Percentiles rank a stretch among this genome's conserved stretches.
phyloP scores from a whole-genome alignment of 2,888 invertebrate species.

The Dasysyrphus albostriatus region DNA sequence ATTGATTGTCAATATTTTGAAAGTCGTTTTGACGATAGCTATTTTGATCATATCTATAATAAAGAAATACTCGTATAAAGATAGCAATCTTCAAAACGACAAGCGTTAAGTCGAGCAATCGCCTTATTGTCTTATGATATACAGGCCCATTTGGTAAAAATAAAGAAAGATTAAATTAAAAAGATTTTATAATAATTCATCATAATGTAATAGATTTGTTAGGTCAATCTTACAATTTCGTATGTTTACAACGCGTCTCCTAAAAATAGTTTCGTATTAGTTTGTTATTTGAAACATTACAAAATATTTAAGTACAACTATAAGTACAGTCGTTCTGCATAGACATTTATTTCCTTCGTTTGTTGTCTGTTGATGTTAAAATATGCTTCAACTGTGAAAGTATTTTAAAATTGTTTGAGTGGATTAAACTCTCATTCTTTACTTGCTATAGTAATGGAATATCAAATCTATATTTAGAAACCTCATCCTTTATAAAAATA shows the following conservation, averaged over 20 bases:
- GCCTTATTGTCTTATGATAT: too few species aligned
- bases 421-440: conserved; percentile 1
- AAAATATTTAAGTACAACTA: neutral
- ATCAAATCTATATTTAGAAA: conserved; percentile 45
- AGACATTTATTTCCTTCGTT: neutral
- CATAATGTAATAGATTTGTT: too few species aligned
- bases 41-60: too few species aligned
- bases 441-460: neutral
- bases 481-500: conserved; percentile 34
- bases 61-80: too few species aligned
- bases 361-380: neutral
- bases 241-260: neutral
- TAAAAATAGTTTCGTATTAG: neutral
- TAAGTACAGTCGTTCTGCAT: neutral
- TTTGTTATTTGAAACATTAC: neutral
- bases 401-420: conserved; percentile 13
- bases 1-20: too few species aligned
- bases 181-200: too few species aligned
- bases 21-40: too few species aligned
- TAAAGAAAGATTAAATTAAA: too few species aligned
- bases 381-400: neutral
- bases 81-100: too few species aligned
- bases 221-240: neutral
- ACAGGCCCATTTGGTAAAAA: too few species aligned
- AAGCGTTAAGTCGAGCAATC: too few species aligned